Evolutionary conservation across 2,888 invertebrate genomes (phyloP), one percentile per base, ranked within the genome.

Genomic region (Microdon myrmicae): DNA sequence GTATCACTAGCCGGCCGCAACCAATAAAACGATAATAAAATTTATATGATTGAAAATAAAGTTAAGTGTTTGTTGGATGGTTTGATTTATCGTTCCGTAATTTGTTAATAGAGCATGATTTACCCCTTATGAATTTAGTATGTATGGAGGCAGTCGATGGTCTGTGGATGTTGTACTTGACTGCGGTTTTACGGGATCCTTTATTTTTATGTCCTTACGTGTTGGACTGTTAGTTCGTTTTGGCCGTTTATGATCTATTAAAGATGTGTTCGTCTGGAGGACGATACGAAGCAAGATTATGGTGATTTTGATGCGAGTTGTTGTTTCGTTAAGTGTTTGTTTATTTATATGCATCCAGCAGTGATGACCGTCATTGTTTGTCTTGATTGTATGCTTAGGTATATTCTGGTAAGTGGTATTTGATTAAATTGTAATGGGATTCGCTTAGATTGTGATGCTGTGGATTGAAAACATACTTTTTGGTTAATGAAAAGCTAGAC

Each of bases 1-100:
- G 26, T 48, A 54, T 48, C 31, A 54, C 55, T 44, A 48, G 37
- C 55, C 55, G 38, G 48, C 28, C 48, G 60, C 61, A 68, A 56
- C 69, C 68, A 68, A 70, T 70, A 71, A 71, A 71, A 71, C 69
- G 70, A 71, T 71, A 71, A 71, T 71, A 71, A 71, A 71, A 71
- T 71, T 69, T 70, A 71, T 69, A 71, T 71, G 70, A 71, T 70
- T 70, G 70, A 69, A 71, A 71, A 71, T 71, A 71, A 71, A 71
- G 70, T 71, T 71, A 70, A 69, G 70, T 71, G 68, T 68, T 70
- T 69, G 70, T 70, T 68, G 59, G 68, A 69, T 69, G 68, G 70
- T 70, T 69, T 69, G 71, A 71, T 71, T 71, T 71, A 71, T 69
- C 69, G 71, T 67, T 67, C 61, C 55, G 70, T 71, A 71, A 71